Conservation (phyloP, 2,113 vertebrate species). For the Notiomystis cincta region DNA sequence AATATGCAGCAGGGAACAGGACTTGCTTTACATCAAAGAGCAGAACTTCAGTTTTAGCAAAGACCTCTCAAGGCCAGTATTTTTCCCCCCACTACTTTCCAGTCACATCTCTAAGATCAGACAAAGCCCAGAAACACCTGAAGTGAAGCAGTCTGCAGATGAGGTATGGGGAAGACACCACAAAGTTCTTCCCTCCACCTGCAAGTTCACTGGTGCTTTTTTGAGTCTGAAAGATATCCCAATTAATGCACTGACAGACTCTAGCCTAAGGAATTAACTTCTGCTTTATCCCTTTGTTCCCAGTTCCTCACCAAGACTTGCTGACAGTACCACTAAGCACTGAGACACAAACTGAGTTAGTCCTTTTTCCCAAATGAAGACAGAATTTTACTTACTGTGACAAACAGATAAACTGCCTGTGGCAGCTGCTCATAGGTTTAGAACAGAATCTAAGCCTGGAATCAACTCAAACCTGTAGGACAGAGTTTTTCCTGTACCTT, state of each 20-base stretch:
- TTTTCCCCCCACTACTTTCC: not conserved
- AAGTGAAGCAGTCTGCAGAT: not conserved
- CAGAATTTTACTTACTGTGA: not conserved
- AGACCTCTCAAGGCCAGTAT: not conserved
- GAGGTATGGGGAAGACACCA: not conserved
- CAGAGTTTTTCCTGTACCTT: constrained; percentile 60
- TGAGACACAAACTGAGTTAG: not conserved
- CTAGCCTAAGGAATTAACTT: not conserved
- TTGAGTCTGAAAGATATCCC: not conserved
- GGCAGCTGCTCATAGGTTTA: not conserved
- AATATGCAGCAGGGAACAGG: not conserved
- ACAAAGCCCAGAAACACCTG: not conserved
- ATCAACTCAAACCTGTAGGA: not conserved
- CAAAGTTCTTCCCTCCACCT: not conserved
- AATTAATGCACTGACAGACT: not conserved
- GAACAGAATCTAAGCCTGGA: not conserved
- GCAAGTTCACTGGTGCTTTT: not conserved
- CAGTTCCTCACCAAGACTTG: not conserved
- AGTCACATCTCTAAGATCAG: not conserved
- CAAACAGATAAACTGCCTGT: not conserved
- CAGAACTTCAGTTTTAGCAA: not conserved
- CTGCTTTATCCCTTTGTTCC: not conserved
- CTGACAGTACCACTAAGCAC: not conserved
- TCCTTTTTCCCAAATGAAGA: not conserved
- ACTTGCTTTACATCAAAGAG: not conserved